Base-by-base conservation (phyloP, 2,888 invertebrate genomes). In the Hedya salicella region DNA sequence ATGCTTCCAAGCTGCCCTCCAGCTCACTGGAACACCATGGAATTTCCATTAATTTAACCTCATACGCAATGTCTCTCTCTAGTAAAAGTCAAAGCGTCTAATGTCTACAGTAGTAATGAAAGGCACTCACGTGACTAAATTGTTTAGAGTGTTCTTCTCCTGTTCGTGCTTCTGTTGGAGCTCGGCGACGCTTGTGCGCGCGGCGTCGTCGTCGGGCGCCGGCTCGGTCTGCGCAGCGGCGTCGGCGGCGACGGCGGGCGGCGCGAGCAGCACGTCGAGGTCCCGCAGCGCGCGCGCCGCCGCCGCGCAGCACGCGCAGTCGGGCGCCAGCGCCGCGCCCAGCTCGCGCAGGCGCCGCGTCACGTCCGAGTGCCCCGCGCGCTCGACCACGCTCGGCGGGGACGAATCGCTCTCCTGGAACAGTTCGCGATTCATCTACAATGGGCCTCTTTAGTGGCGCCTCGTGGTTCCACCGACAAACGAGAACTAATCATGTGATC, bases 1-100 rank as follows among this genome's bases (percentile, higher is more conserved):
- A 89, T 78, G 95, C 93, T 80, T 96, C 96, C 62, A 97, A 86
- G 75, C 96, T 96, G 56, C 88, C 87, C 84, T 97, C 96, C 54
- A 97, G 87, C 68, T 96, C 96, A 64, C 93, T 93, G 79, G 11
- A 40, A 50, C 44, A 21, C 11, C 40, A 40, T 9, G 36, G 6
- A 0, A 36, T 36, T 9, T 13, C 6, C 36, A 1, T 25, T 25
- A 4, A 3, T 25, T 0, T 32, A 8, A 11, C 2, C 32, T 32
- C 9, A 32, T 32, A 32, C 32, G 32, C 25, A 25, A 25, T n/a
- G n/a, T n/a, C n/a, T n/a, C n/a, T n/a, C n/a, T n/a, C n/a, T n/a
- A n/a, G n/a, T n/a, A n/a, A n/a, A n/a, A n/a, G n/a, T n/a, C n/a
- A n/a, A n/a, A n/a, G n/a, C n/a, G n/a, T n/a, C n/a, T n/a, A n/a